phyloP scores from a whole-genome alignment of 2,888 invertebrate species.

The Ochropleura plecta region DNA sequence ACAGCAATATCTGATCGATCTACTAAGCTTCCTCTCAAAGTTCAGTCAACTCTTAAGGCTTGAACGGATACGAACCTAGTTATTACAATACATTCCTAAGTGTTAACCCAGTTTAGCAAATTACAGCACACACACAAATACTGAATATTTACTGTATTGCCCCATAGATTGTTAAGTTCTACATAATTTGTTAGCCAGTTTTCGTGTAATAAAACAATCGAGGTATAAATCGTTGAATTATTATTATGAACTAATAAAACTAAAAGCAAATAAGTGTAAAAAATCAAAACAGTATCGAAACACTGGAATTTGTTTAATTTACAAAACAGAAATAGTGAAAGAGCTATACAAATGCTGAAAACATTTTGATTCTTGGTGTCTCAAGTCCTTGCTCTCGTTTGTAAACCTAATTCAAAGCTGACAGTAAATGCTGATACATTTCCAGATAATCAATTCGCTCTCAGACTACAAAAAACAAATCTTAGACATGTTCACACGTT shows the following conservation, averaged over 20 bases:
- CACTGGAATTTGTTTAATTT: constrained; percentile 85
- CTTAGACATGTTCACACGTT: constrained; percentile 67
- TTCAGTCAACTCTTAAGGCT: constrained; percentile 17
- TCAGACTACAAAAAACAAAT: constrained; percentile 68
- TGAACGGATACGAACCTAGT: constrained; percentile 4
- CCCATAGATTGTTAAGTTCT: constrained; percentile 10
- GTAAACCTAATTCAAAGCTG: constrained; percentile 39
- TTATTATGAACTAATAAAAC: constrained; percentile 22
- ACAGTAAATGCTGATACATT: constrained; percentile 65
- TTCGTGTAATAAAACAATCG: constrained; percentile 9
- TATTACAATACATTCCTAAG: constrained; percentile 18
- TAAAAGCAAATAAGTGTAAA: constrained; percentile 23
- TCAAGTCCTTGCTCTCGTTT: constrained; percentile 23
- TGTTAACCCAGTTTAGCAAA: constrained; percentile 7
- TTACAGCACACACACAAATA: constrained; percentile 38
- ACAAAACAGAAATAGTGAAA: constrained; percentile 76
- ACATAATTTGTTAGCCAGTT: constrained; percentile 26
- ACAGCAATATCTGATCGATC: constrained; percentile 24
- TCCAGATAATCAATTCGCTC: constrained; percentile 66
- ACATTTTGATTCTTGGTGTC: constrained; percentile 58
- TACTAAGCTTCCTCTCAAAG: constrained; percentile 36
- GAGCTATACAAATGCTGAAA: constrained; percentile 68
- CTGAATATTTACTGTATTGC: constrained; percentile 22
- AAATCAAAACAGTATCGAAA: constrained; percentile 50
- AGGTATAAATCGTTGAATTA: constrained; percentile 8